A percentile compares a stretch with the other conserved stretches of the same genome.
phyloP scores from a whole-genome alignment of 2,113 vertebrate genomes.

The Callipepla squamata region DNA sequence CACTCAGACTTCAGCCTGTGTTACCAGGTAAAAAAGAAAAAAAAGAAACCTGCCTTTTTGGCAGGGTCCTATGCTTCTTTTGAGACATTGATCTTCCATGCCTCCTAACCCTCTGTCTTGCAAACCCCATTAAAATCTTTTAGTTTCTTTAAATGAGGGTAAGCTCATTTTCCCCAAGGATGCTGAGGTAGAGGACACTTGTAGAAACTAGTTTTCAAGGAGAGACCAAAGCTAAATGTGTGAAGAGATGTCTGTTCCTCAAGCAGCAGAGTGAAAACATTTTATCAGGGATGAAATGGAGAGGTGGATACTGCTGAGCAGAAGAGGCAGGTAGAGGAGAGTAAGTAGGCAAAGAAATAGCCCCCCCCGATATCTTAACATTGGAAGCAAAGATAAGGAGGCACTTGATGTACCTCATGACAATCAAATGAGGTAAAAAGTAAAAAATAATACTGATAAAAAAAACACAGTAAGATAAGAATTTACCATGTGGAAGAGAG shows the following conservation, averaged over 20 bases:
- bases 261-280: neutral
- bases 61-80: neutral
- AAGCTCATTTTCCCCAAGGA: neutral
- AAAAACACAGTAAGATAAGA: neutral
- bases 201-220: neutral
- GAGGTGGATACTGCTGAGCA: neutral
- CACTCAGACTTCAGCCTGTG: neutral
- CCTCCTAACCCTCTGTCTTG: no score
- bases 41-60: neutral
- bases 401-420: neutral
- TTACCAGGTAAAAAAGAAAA: neutral
- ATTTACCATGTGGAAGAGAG: neutral
- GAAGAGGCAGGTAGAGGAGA: neutral
- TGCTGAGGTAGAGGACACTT: neutral
- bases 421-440: neutral
- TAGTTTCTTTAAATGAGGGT: neutral
- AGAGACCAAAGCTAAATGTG: neutral
- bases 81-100: neutral
- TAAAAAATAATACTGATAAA: neutral
- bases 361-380: neutral
- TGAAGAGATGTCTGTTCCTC: neutral
- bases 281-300: neutral
- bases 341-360: neutral
- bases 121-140: rapidly evolving
- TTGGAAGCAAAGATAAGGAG: neutral